Evolutionary conservation across 2,888 invertebrate genomes (phyloP).

Genomic region (Hypomecis punctinalis): DNA sequence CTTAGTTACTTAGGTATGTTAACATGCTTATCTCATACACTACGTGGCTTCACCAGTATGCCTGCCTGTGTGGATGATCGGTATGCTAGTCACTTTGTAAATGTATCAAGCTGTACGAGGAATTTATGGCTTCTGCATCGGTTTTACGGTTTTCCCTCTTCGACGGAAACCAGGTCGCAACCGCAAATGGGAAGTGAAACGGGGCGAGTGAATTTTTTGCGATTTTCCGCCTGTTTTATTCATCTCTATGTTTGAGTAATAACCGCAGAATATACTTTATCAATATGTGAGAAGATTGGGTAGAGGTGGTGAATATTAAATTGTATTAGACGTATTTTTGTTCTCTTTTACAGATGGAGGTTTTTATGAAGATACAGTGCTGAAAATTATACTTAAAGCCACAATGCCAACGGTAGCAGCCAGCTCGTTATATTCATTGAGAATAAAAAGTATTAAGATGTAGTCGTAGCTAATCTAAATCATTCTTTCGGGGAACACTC

Average conservation of each 20-base stretch:
- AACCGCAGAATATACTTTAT: not conserved
- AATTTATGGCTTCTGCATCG: slow-evolving; percentile 32
- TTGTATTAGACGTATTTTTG: too few species aligned
- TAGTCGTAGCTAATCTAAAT: too few species aligned
- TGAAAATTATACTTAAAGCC: too few species aligned
- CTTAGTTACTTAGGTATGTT: too few species aligned
- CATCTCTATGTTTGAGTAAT: not conserved
- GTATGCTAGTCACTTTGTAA: slow-evolving; percentile 34
- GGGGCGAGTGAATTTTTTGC: slow-evolving; percentile 15
- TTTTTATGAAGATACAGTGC: too few species aligned
- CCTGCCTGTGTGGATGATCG: slow-evolving; percentile 22
- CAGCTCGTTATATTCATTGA: too few species aligned
- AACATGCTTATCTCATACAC: slow-evolving; percentile 45
- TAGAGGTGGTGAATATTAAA: too few species aligned
- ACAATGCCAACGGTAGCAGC: too few species aligned
- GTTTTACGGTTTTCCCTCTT: slow-evolving; percentile 28
- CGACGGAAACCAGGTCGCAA: slow-evolving; percentile 19
- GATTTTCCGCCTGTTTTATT: slow-evolving; percentile 10
- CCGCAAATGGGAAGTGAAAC: slow-evolving; percentile 18
- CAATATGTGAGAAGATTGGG: too few species aligned
- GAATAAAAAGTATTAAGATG: too few species aligned
- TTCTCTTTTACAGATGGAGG: too few species aligned
- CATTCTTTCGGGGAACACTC: too few species aligned
- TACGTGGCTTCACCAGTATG: not conserved
- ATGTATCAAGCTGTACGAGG: slow-evolving; percentile 36